Percentiles rank a stretch among this genome's conserved stretches.
These are phyloP conservation scores for Porites divaricata DNA, from an alignment of 92 coral and sea anemone species.

Conservation along the genomic window DNA sequence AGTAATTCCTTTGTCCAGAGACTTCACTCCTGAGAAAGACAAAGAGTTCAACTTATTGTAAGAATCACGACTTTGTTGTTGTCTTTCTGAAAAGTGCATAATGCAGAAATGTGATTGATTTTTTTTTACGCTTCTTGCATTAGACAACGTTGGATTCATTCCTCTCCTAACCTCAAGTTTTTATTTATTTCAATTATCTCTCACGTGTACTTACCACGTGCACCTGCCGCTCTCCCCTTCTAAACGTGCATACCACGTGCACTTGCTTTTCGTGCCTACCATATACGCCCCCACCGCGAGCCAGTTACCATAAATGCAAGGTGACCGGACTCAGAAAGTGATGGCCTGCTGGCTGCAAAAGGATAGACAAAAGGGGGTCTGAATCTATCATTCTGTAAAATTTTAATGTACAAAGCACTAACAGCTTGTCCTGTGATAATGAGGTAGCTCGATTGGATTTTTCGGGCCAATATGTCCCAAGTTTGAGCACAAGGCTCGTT, in stretches of 20 bases:
- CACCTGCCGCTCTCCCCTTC: background rate
- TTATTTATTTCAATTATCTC: no score
- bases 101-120: background rate
- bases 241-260: background rate
- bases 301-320: no score
- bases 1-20: conserved; percentile 84
- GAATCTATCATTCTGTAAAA: no score
- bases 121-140: background rate
- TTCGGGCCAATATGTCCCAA: no score
- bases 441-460: no score
- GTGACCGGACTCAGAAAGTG: no score
- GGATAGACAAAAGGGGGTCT: no score
- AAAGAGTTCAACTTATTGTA: conserved; percentile 86
- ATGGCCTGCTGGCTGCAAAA: no score
- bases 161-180: background rate
- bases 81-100: background rate
- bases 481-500: no score
- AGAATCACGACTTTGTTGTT: conserved; percentile 29
- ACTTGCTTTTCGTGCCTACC: background rate
- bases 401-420: no score
- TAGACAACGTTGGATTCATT: background rate
- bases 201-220: background rate
- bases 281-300: no score
- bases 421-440: no score
- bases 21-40: conserved; percentile 93